Percentiles rank a stretch among this genome's conserved stretches.
Evolutionary conservation across 2,113 vertebrate species (phyloP).

Genomic region (Sinocyclocheilus anshuiensis): DNA sequence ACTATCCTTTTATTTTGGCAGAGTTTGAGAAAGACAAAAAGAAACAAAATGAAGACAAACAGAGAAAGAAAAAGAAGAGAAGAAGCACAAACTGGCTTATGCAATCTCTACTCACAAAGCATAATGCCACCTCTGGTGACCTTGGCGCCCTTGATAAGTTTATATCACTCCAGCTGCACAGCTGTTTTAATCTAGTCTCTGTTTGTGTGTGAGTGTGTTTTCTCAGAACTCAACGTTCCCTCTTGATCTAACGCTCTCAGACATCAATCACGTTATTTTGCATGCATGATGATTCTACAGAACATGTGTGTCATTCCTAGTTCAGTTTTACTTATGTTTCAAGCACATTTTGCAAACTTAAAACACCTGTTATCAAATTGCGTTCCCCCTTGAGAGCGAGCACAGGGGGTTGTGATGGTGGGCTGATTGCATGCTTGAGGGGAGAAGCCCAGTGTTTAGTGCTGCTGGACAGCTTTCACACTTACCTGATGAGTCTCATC

Average conservation of each 20-base stretch:
- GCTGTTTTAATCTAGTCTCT: constrained; percentile 48
- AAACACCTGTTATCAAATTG: constrained; percentile 12
- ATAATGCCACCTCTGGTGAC: constrained; percentile 13
- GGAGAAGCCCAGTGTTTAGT: not conserved
- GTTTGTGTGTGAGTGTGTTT: not conserved
- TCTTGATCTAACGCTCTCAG: not conserved
- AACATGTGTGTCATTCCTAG: too few relatives aligned
- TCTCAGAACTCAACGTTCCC: not conserved
- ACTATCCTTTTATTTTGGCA: too few relatives aligned
- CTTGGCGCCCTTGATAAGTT: constrained; percentile 24
- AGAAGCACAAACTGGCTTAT: not conserved
- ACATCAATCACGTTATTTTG: constrained; percentile 18
- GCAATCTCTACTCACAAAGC: not conserved
- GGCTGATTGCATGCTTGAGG: not conserved
- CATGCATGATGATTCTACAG: not conserved
- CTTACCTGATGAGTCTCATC: constrained; percentile 2
- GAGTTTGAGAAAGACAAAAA: too few relatives aligned
- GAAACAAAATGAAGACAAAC: too few relatives aligned
- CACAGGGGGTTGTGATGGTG: not conserved
- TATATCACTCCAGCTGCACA: constrained; percentile 45
- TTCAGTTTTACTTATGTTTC: not conserved
- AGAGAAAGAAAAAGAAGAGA: too few relatives aligned
- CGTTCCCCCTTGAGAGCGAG: not conserved
- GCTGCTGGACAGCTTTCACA: constrained; percentile 32
- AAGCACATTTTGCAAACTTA: not conserved